These are phyloP conservation scores for Saxidomus purpurata DNA, from an alignment of 1,140 invertebrate genomes.

Conservation along the genomic window DNA sequence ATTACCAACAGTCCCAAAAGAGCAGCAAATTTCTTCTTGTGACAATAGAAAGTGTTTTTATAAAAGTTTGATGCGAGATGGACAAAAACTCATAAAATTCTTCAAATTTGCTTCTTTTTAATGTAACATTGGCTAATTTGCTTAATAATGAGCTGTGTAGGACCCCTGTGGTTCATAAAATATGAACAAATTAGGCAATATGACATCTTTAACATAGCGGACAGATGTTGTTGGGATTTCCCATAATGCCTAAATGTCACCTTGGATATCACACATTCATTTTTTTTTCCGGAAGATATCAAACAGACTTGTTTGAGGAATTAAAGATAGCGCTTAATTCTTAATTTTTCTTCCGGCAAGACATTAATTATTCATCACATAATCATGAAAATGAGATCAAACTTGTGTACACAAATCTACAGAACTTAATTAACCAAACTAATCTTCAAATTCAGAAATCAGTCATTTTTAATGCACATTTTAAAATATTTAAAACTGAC, in stretches of 20 bases:
- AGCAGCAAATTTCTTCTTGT: background rate
- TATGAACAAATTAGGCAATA: slow-evolving; percentile 49
- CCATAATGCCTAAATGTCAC: slow-evolving; percentile 17
- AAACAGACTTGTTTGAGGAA: slow-evolving; percentile 34
- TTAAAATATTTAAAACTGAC: too few relatives aligned
- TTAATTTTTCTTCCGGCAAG: background rate
- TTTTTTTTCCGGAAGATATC: slow-evolving; percentile 1
- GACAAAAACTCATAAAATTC: slow-evolving; percentile 53
- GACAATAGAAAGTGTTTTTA: slow-evolving; percentile 37
- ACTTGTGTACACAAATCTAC: slow-evolving; percentile 7
- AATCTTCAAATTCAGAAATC: background rate
- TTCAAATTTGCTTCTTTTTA: slow-evolving; percentile 29
- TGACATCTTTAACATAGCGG: slow-evolving; percentile 32
- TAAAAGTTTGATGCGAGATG: slow-evolving; percentile 37
- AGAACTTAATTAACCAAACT: background rate
- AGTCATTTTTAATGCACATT: background rate
- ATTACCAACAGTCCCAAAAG: background rate
- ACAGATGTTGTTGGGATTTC: slow-evolving; percentile 44
- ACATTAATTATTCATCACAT: slow-evolving; percentile 34
- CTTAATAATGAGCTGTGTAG: slow-evolving; percentile 37
- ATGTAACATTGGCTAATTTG: slow-evolving; percentile 54
- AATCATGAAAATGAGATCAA: slow-evolving; percentile 21
- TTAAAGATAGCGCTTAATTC: background rate
- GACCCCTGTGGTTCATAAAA: slow-evolving; percentile 61
- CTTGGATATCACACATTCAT: slow-evolving; percentile 17